Conservation (phyloP, 2,113 vertebrate species). For the Lasiurus cinereus region DNA sequence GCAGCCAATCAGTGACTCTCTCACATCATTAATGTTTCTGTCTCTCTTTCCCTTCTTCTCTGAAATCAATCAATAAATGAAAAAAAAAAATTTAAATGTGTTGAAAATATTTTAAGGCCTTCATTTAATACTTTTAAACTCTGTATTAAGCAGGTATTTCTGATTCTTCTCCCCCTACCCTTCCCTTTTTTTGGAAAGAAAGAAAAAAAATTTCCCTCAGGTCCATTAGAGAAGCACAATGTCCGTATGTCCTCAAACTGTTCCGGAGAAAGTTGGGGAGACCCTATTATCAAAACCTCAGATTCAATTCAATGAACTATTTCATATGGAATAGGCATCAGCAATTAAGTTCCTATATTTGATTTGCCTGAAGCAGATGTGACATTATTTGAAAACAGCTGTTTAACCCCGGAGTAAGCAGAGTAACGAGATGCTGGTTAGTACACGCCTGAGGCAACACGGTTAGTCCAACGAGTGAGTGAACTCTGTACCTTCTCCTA, state of each 20-base stretch:
- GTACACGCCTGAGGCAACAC: slow-evolving; percentile 82
- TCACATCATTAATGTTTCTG: no score
- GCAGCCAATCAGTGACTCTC: no score
- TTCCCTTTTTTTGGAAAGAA: background rate
- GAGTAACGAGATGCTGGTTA: slow-evolving; percentile 81
- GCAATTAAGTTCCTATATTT: background rate
- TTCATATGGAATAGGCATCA: background rate
- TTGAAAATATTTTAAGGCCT: background rate
- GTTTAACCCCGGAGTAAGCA: slow-evolving; percentile 49
- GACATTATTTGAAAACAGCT: background rate
- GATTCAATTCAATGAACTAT: slow-evolving; percentile 31
- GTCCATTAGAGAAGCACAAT: background rate
- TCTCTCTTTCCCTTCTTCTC: no score
- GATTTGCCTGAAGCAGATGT: slow-evolving; percentile 13
- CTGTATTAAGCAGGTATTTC: background rate
- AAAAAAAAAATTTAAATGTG: background rate
- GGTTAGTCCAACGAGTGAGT: slow-evolving; percentile 84
- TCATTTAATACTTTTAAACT: background rate
- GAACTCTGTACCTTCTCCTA: slow-evolving; percentile 96
- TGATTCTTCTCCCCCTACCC: background rate
- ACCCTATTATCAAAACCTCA: background rate
- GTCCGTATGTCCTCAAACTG: background rate
- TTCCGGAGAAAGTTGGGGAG: background rate
- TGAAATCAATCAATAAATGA: no score
- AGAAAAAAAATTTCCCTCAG: background rate